Percentiles rank a stretch among this genome's conserved stretches.
phyloP scores from a whole-genome alignment of 2,888 invertebrate species.

The Hemaris fuciformis region DNA sequence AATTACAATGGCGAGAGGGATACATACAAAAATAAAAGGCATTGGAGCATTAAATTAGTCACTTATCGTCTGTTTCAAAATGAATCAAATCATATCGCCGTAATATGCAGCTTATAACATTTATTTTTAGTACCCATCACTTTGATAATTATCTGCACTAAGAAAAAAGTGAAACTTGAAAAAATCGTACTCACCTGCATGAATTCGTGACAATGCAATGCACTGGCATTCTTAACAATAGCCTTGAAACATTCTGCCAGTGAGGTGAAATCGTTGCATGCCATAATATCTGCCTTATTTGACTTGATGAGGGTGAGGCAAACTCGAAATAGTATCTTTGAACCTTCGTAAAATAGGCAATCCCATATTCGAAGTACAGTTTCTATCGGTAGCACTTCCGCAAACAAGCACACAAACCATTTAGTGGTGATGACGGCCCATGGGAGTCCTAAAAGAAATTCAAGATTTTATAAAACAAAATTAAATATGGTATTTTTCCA shows the following conservation, averaged over 20 bases:
- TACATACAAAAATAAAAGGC: too few species aligned
- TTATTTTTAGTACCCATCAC: too few species aligned
- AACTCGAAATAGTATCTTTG: slow-evolving; percentile 94
- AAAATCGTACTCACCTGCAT: slow-evolving; percentile 84
- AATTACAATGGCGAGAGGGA: too few species aligned
- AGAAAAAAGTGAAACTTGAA: too few species aligned
- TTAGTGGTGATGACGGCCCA: slow-evolving; percentile 96
- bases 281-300: slow-evolving; percentile 86
- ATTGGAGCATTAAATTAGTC: too few species aligned
- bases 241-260: slow-evolving; percentile 91
- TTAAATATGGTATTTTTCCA: too few species aligned
- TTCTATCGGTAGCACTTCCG: slow-evolving; percentile 96
- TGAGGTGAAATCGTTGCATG: slow-evolving; percentile 90
- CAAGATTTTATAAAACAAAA: too few species aligned
- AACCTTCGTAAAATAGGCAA: slow-evolving; percentile 96
- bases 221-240: slow-evolving; percentile 89
- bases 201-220: slow-evolving; percentile 93
- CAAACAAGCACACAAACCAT: slow-evolving; percentile 97
- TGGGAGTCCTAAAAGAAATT: slow-evolving; percentile 83
- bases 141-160: too few species aligned
- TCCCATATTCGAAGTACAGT: slow-evolving; percentile 98
- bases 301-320: slow-evolving; percentile 91
- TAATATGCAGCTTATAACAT: too few species aligned
- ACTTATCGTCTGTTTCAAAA: too few species aligned
- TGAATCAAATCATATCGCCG: too few species aligned